phyloP scores from a whole-genome alignment of 1,140 invertebrate species.

The Lutraria rhynchaena region DNA sequence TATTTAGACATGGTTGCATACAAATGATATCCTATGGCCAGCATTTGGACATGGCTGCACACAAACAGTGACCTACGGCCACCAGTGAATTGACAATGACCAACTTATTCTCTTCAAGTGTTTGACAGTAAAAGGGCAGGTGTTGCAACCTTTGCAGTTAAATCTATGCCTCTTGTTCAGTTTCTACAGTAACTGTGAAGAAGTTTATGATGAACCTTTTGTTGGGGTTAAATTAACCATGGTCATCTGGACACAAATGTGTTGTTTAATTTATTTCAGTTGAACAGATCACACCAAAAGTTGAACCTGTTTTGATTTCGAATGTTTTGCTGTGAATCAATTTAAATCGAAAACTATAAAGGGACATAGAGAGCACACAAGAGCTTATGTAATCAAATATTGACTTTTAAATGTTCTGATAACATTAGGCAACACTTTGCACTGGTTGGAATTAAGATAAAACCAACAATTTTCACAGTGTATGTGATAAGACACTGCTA shows the following conservation, averaged over 20 bases:
- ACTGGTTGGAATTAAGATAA: too few relatives aligned
- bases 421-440: too few relatives aligned
- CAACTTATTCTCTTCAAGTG: background rate
- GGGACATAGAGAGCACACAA: background rate
- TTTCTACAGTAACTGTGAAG: slow-evolving; percentile 33
- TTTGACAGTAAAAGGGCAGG: background rate
- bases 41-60: background rate
- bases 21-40: background rate
- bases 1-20: background rate
- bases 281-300: slow-evolving; percentile 8
- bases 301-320: slow-evolving; percentile 3
- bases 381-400: too few relatives aligned
- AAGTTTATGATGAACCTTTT: slow-evolving; percentile 21
- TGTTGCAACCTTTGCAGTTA: background rate
- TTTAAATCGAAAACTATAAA: background rate
- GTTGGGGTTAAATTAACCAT: slow-evolving; percentile 3
- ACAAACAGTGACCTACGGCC: background rate
- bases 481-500: background rate
- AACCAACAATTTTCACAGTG: too few relatives aligned
- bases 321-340: background rate
- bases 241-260: slow-evolving; percentile 26
- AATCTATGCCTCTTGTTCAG: slow-evolving; percentile 3
- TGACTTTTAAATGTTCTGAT: too few relatives aligned
- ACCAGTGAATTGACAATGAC: background rate
- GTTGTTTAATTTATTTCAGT: slow-evolving; percentile 47